A percentile compares a stretch with the other conserved stretches of the same genome.
These are phyloP conservation scores for Tineola bisselliella DNA, from an alignment of 2,888 invertebrate genomes.

Conservation along the genomic window DNA sequence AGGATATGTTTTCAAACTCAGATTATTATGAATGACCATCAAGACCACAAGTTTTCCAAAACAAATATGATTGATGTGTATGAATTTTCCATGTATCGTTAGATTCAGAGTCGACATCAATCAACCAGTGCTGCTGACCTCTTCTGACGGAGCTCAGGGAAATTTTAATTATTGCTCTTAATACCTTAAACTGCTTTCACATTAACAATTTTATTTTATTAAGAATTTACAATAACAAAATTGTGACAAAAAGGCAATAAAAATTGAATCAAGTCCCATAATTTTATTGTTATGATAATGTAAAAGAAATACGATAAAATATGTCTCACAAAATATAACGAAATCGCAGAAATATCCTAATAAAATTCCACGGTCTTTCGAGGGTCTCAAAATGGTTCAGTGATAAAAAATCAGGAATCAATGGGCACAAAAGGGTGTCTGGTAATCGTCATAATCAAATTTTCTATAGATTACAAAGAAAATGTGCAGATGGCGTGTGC, in stretches of 20 bases:
- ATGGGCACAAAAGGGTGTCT: not conserved
- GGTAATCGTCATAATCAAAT: conserved; percentile 43
- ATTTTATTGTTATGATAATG: not conserved
- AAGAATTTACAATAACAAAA: not conserved
- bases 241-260: not conserved
- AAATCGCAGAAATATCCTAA: not conserved
- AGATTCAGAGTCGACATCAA: conserved; percentile 4
- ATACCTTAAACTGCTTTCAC: too few relatives aligned
- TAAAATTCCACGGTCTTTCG: not conserved
- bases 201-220: too few relatives aligned
- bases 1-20: not conserved
- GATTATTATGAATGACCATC: conserved; percentile 1
- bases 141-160: not conserved
- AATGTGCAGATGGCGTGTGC: conserved; percentile 62
- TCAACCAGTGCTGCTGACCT: not conserved
- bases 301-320: not conserved
- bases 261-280: not conserved
- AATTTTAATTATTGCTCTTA: not conserved
- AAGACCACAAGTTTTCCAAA: conserved; percentile 14
- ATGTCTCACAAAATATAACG: not conserved
- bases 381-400: conserved; percentile 2
- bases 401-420: conserved; percentile 10
- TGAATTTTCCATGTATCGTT: conserved; percentile 19
- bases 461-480: conserved; percentile 58
- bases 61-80: conserved; percentile 21